phyloP scores from a whole-genome alignment of 2,888 invertebrate genomes.

The Hemaris fuciformis region DNA sequence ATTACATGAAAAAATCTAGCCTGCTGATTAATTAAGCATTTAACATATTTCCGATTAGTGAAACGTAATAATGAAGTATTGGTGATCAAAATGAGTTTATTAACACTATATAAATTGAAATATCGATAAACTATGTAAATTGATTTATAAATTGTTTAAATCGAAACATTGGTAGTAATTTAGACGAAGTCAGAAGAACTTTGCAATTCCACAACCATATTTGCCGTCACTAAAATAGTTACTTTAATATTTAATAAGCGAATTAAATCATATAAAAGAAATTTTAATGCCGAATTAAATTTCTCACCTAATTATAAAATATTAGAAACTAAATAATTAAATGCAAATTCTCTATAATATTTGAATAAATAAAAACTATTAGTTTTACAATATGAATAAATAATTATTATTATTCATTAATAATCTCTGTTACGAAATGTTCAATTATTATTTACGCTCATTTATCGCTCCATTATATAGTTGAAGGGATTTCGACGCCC shows the following conservation, averaged over 20 bases:
- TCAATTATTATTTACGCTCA: background rate
- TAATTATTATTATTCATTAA: too few relatives aligned
- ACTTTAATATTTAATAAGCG: too few relatives aligned
- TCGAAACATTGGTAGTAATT: background rate
- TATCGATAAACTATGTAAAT: conserved; percentile 8
- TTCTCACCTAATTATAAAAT: too few relatives aligned
- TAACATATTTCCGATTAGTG: background rate
- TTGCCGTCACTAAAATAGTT: background rate
- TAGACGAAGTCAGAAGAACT: background rate
- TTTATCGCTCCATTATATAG: background rate
- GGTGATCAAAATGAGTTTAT: background rate
- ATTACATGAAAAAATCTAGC: too few relatives aligned
- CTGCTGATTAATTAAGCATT: background rate
- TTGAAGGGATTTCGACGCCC: background rate
- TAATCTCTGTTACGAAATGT: too few relatives aligned
- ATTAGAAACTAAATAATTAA: background rate
- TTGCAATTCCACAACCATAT: background rate
- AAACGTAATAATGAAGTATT: background rate
- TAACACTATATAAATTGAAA: background rate
- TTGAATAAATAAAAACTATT: too few relatives aligned
- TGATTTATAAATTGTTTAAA: background rate
- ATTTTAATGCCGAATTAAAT: background rate
- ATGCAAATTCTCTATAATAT: background rate
- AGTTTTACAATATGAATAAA: too few relatives aligned
- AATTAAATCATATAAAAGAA: background rate